A percentile compares a stretch with the other conserved stretches of the same genome.
These are phyloP conservation scores for Montipora foliosa DNA, from an alignment of 64 coral and sea anemone genomes.

Conservation along the genomic window DNA sequence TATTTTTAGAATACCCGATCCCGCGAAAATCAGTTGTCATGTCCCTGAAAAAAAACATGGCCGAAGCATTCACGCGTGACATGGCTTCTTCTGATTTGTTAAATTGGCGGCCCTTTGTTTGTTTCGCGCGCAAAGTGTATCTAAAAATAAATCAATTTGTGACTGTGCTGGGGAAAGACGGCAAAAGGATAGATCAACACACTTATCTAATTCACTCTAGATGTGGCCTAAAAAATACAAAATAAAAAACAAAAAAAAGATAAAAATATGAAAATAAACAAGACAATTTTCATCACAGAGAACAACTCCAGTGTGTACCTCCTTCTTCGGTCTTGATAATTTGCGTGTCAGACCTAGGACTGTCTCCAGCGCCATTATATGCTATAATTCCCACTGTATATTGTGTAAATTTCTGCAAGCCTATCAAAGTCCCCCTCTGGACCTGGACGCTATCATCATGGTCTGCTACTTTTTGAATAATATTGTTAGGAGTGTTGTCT, in stretches of 20 bases:
- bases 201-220: too few relatives aligned
- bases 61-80: too few relatives aligned
- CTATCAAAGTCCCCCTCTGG: slow-evolving; percentile 62
- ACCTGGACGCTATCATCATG: slow-evolving; percentile 45
- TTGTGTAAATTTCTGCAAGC: slow-evolving; percentile 81
- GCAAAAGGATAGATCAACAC: too few relatives aligned
- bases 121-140: too few relatives aligned
- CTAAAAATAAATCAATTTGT: too few relatives aligned
- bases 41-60: too few relatives aligned
- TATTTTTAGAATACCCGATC: too few relatives aligned
- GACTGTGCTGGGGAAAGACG: too few relatives aligned
- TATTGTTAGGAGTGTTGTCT: slow-evolving; percentile 20
- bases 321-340: slow-evolving; percentile 81
- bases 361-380: slow-evolving; percentile 78
- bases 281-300: not conserved
- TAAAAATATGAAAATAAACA: not conserved
- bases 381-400: slow-evolving; percentile 75
- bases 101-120: too few relatives aligned
- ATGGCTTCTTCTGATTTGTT: too few relatives aligned
- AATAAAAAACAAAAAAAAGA: not conserved
- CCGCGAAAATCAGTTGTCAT: too few relatives aligned
- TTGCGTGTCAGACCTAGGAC: slow-evolving; percentile 67
- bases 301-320: slow-evolving; percentile 17
- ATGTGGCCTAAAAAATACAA: too few relatives aligned
- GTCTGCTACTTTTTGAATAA: not conserved